Evolutionary conservation across 2,888 invertebrate species (phyloP).

Genomic region (Lasioglossum villosulum): DNA sequence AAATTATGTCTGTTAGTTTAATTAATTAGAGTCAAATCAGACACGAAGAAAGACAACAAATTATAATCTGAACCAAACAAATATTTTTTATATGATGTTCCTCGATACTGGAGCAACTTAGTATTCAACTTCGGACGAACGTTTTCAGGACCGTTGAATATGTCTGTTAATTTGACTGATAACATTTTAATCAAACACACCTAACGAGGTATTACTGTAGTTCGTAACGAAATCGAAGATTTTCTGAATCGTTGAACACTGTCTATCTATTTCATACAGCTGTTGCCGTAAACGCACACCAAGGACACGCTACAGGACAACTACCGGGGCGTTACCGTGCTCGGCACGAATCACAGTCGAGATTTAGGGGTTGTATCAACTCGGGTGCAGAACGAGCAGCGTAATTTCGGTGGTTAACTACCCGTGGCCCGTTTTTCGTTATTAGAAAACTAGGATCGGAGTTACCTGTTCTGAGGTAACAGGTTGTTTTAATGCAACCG

Average conservation of each 20-base stretch:
- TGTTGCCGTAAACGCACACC: neutral
- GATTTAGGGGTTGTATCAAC: conserved; percentile 13
- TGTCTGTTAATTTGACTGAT: no score
- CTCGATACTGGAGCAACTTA: no score
- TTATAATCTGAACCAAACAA: neutral
- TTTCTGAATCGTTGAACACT: neutral
- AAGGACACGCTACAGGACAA: neutral
- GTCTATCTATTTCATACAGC: neutral
- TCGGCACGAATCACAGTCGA: neutral
- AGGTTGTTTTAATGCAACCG: conserved; percentile 77
- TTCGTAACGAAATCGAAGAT: neutral
- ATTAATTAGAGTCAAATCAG: no score
- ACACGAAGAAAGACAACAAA: neutral
- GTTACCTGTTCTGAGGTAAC: conserved; percentile 69
- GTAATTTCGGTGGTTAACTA: conserved; percentile 57
- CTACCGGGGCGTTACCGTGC: neutral
- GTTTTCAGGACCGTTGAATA: no score
- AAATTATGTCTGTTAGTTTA: no score
- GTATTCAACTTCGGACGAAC: no score
- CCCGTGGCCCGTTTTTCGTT: conserved; percentile 53
- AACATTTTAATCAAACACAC: neutral
- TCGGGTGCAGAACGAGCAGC: conserved; percentile 1
- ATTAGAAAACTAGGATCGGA: conserved; percentile 55
- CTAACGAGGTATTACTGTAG: neutral
- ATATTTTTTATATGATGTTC: neutral